Percentiles rank a stretch among this genome's conserved stretches.
phyloP scores from a whole-genome alignment of 2,888 invertebrate species.

The Agonopterix subpropinquella region DNA sequence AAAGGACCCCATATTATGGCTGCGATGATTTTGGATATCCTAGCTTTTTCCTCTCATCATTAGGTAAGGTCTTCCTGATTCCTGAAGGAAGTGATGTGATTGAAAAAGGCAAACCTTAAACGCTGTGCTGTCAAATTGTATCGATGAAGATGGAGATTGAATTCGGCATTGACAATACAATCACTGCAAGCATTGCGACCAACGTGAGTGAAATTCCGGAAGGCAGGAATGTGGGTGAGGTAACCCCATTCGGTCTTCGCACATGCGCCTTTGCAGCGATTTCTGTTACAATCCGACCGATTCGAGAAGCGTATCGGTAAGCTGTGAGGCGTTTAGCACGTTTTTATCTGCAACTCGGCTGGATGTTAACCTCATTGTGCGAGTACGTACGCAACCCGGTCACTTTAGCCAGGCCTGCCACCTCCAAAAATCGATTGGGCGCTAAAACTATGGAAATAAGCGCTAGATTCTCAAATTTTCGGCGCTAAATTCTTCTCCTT shows the following conservation, averaged over 20 bases:
- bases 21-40: too few species aligned
- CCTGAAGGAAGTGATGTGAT: neutral
- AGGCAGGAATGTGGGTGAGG: conserved; percentile 68
- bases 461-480: too few species aligned
- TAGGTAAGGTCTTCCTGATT: too few species aligned
- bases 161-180: conserved; percentile 34
- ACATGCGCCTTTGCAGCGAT: conserved; percentile 63
- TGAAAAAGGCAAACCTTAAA: neutral
- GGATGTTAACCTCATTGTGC: conserved; percentile 15
- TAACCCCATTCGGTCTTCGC: conserved; percentile 61
- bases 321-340: conserved; percentile 32
- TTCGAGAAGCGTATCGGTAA: conserved; percentile 36
- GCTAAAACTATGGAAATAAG: too few species aligned
- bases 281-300: conserved; percentile 54
- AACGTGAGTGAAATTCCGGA: conserved; percentile 68
- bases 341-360: conserved; percentile 30
- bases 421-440: neutral
- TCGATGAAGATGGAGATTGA: neutral
- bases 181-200: conserved; percentile 45
- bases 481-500: too few species aligned
- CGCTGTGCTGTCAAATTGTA: neutral
- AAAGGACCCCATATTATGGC: too few species aligned
- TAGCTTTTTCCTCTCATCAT: too few species aligned
- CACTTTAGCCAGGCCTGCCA: conserved; percentile 29
- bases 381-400: conserved; percentile 51